Base-by-base conservation (phyloP, 2,113 vertebrate species). In the Gobius niger region DNA sequence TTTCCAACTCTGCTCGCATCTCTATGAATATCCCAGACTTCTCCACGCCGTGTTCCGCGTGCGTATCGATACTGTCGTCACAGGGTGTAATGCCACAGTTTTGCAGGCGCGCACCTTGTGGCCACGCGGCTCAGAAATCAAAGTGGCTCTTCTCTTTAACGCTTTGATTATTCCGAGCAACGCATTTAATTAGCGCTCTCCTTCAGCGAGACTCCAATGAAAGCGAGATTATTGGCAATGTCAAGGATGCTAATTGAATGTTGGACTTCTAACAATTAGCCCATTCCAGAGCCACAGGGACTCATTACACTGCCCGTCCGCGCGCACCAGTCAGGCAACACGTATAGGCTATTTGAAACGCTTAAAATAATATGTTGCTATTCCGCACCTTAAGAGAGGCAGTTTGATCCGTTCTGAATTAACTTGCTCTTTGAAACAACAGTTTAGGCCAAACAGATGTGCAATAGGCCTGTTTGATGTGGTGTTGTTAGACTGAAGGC, bases 231-330 rank as follows among this genome's bases (percentile, higher is more conserved):
- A 91, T 91, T 92, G 90, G 83, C 90, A 91, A 92, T 90, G 92
- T 91, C 91, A 93, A 91, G 90, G 91, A 90, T 88, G 85, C 86
- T 92, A 93, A 93, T 91, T 93, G 91, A 93, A 93, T 90, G 91
- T 91, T 91, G 87, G 89, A 89, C 90, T 91, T 91, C 90, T 91
- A 89, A 90, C 90, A 92, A 89, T 92, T 91, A 89, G 76, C 78
- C 76, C 81, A 79, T 76, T 85, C 82, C 79, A 85, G 83, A 88
- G 78, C 82, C 83, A 82, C 70, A 79, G 81, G 85, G 82, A 84
- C 80, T 91, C 85, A 87, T 89, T 88, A 88, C 77, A 78, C 73
- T 84, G 86, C 82, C 83, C 79, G 76, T 83, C 70, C 72, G 80
- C 82, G 81, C 74, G 54, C 71, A 81, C 44, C 76, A 72, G 44